phyloP scores from a whole-genome alignment of 2,797 vertebrate genomes.

The Myiotriccus ornatus region DNA sequence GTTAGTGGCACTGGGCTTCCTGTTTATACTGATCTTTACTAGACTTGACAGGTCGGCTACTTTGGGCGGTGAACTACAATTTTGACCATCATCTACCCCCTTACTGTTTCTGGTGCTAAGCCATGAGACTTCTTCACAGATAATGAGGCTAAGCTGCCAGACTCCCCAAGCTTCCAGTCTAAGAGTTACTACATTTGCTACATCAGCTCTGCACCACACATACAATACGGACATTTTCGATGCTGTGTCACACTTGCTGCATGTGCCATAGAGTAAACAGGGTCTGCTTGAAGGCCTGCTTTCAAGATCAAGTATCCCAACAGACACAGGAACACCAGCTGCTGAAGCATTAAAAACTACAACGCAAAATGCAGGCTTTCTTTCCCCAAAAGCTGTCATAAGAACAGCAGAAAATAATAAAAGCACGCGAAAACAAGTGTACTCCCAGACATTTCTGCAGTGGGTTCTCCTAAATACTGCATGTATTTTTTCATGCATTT shows the following conservation, averaged over 20 bases:
- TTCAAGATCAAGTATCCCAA: background rate
- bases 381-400: background rate
- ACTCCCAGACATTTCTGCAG: background rate
- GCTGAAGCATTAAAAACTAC: background rate
- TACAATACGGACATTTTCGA: background rate
- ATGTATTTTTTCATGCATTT: rapidly evolving
- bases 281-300: background rate
- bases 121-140: background rate
- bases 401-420: background rate
- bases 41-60: background rate
- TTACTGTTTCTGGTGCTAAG: background rate
- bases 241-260: background rate
- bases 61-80: background rate
- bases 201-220: background rate
- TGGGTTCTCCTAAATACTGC: background rate
- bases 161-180: rapidly evolving
- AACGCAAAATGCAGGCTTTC: background rate
- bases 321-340: background rate
- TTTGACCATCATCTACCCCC: background rate
- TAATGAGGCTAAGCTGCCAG: background rate
- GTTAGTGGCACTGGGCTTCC: background rate
- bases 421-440: background rate
- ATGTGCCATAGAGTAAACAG: background rate
- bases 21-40: background rate
- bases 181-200: background rate